Evolutionary conservation across 2,888 invertebrate species (phyloP).

Genomic region (Lepidocyrtoides sp.): DNA sequence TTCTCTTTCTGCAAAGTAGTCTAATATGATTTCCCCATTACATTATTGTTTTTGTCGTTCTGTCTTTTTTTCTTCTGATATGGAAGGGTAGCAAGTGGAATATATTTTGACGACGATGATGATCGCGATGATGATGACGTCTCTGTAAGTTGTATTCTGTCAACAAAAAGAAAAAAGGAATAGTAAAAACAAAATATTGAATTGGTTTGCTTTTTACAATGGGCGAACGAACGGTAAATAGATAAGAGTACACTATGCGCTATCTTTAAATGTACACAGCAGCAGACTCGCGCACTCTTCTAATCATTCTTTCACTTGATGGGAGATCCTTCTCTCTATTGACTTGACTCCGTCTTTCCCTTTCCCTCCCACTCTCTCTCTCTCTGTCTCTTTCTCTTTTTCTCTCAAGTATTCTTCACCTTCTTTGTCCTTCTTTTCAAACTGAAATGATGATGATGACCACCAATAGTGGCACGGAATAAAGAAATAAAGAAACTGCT

Average conservation of each 20-base stretch:
- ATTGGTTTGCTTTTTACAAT: background rate
- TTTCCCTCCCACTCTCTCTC: background rate
- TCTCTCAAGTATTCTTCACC: conserved; percentile 15
- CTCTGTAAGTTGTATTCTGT: background rate
- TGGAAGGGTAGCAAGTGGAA: background rate
- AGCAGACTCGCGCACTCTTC: background rate
- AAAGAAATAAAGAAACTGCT: no score
- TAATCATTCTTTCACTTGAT: conserved; percentile 10
- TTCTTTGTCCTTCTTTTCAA: conserved; percentile 6
- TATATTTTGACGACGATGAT: background rate
- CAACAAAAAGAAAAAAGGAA: background rate
- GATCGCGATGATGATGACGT: background rate
- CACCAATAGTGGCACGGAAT: conserved; percentile 14
- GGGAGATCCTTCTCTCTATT: background rate
- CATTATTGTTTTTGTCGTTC: background rate
- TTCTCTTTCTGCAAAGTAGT: background rate
- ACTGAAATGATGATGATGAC: conserved; percentile 28
- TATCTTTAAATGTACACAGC: background rate
- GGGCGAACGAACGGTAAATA: background rate
- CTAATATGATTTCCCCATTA: background rate
- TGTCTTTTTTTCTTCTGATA: background rate
- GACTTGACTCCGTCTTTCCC: background rate
- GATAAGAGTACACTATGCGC: background rate
- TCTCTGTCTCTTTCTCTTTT: background rate
- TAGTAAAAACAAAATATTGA: conserved; percentile 31